Evolutionary conservation across 53 echinoderm and acorn worm genomes (phyloP).

Genomic region (Henricia sp.): DNA sequence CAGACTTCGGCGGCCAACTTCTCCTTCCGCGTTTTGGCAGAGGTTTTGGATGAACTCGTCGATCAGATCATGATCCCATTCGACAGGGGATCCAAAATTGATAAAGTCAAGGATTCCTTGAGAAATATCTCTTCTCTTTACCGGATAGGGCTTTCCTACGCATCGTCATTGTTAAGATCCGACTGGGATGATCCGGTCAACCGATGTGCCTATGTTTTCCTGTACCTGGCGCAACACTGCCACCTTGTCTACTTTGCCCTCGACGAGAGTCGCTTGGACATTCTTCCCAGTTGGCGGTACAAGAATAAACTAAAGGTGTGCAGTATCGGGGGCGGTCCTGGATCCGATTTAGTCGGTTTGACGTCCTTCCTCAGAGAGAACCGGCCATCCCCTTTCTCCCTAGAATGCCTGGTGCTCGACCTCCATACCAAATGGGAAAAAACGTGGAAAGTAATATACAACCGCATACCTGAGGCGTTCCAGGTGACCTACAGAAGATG

Average conservation of each 20-base stretch:
- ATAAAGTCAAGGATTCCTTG: slow-evolving; percentile 1
- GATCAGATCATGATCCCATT: neutral
- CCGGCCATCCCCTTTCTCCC: neutral
- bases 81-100: neutral
- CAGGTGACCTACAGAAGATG: slow-evolving; percentile 28
- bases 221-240: slow-evolving; percentile 34
- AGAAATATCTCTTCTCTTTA: slow-evolving; percentile 13
- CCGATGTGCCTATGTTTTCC: slow-evolving; percentile 52
- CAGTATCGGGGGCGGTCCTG: slow-evolving; percentile 50
- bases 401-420: slow-evolving; percentile 22
- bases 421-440: slow-evolving; percentile 21
- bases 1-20: neutral
- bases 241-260: slow-evolving; percentile 20
- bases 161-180: neutral
- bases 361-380: slow-evolving; percentile 6
- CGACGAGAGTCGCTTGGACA: neutral
- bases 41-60: neutral
- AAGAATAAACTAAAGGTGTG: slow-evolving; percentile 9
- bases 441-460: slow-evolving; percentile 28
- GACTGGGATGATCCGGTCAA: slow-evolving; percentile 35
- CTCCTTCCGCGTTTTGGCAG: neutral
- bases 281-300: neutral
- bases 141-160: neutral
- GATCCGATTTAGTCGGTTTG: slow-evolving; percentile 40
- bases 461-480: slow-evolving; percentile 1